Conservation (phyloP, 1,140 invertebrate species). For the Heliconius melpomene region DNA sequence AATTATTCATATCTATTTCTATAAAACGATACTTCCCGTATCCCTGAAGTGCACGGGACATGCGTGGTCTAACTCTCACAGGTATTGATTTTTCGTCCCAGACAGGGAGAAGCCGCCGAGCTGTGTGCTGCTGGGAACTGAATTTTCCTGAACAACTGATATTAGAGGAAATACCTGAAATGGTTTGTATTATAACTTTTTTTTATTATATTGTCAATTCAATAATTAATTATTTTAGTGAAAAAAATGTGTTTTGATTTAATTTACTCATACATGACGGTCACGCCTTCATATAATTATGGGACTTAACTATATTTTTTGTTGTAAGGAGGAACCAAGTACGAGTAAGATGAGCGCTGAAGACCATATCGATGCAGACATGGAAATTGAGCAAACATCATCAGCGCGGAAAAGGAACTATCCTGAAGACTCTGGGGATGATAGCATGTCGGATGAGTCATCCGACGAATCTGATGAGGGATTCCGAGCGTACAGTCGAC, state of each 20-base stretch:
- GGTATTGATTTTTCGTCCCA: slow-evolving; percentile 19
- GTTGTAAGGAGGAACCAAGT: neutral
- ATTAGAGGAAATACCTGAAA: neutral
- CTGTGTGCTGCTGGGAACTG: neutral
- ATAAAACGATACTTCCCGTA: neutral
- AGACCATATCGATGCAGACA: neutral
- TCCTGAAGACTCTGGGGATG: neutral
- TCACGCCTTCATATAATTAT: neutral
- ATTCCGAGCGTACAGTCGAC: neutral
- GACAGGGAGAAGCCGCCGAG: neutral
- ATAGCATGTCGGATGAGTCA: neutral
- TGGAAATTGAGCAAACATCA: neutral
- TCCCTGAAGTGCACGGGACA: slow-evolving; percentile 11
- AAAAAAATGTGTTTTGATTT: neutral
- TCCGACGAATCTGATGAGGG: neutral
- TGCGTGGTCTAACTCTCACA: neutral
- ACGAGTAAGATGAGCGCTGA: neutral
- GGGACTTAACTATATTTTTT: neutral
- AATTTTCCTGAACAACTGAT: neutral
- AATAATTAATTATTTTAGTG: neutral
- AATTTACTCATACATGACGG: neutral
- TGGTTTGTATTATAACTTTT: neutral
- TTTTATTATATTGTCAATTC: neutral
- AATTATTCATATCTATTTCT: neutral
- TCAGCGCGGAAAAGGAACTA: neutral